Evolutionary conservation across 2,113 vertebrate genomes (phyloP), one percentile per base, ranked within the genome.

Genomic region (Ptychochromis oligacanthus): DNA sequence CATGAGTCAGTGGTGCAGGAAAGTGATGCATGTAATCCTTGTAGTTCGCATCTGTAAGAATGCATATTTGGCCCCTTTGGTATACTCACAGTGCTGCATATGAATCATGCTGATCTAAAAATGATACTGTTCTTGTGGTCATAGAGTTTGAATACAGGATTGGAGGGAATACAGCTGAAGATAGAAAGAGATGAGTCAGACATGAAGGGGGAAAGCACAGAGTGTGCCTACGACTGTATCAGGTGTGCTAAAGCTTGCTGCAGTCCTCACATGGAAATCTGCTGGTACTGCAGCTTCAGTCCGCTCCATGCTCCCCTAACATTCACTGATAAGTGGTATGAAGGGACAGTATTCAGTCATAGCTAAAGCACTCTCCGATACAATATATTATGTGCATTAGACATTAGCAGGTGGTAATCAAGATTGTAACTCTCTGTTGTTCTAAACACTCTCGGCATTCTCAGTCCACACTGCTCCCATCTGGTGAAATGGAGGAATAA

Each of bases 121-220:
- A 88, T 67, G 17, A 31, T 7, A 61, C 40, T 64, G 8, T 34
- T 79, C 82, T 67, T 70, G 15, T 65, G 70, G 70, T 58, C 24
- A 15, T 56, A 85, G 49, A 60, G 79, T 67, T 81, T 28, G 34
- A 75, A 81, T 76, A 83, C 12, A n/a, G 54, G 70, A 84, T 75
- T 80, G 83, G 82, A 87, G 81, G 85, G 86, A 89, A 86, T 76
- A 86, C 56, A 77, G 85, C 88, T 88, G 46, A 89, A 91, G 81
- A 91, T 89, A 91, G 88, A 93, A 91, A 90, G 64, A 83, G 91
- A 92, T 93, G 93, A 94, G 89, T 94, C 93, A 93, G 88, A 87
- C 80, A 56, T 76, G 61, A 77, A 24, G 28, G 76, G 58, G 75
- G 52, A 15, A 79, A 78, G 81, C 84, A 77, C 64, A 83, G 38